Evolutionary conservation across 2,113 vertebrate genomes (phyloP), one percentile per base, ranked within the genome.

Genomic region (Mystacornis crossleyi): DNA sequence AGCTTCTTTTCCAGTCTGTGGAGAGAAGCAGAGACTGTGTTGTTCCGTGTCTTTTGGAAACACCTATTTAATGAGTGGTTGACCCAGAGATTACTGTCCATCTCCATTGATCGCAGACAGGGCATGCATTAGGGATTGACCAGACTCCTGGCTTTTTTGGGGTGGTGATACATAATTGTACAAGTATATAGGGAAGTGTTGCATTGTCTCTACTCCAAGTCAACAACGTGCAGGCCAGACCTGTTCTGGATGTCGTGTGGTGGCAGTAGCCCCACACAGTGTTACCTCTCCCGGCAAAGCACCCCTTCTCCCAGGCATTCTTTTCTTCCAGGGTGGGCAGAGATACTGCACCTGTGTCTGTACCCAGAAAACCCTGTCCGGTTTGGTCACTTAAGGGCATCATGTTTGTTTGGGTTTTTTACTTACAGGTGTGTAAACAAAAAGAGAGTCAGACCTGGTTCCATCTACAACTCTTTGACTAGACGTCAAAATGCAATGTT

Each of bases 211-310:
- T 70, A 12, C 23, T 66, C n/a, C 3, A 15, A 12, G 42, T 24
- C 54, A 51, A 18, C 10, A 26, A 18, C 8, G 8, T 0, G 0
- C 12, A 9, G 15, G 23, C 8, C 20, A 66, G 34, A 45, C 10
- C 13, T 54, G 10, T 29, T 75, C 8, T 33, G 70, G 33, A 17
- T 50, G 43, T 9, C 1, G 0, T 4, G 33, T 13, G 23, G 72
- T 42, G 33, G n/a, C 18, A 74, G 17, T 6, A 58, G 15, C 23
- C 38, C 20, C 1, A 2, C n/a, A 24, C 2, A 17, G 13, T n/a
- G 17, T 15, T 50, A 12, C n/a, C 19, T 58, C 28, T 57, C 28
- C 9, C 28, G 36, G 8, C 0, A 0, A 36, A 15, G 13, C 24
- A 57, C 2, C 51, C 17, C 10, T 57, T 40, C 60, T 66, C 25